Evolutionary conservation across 2,888 invertebrate species (phyloP), one percentile per base, ranked within the genome.

Genomic region (Drosophila emarginata): DNA sequence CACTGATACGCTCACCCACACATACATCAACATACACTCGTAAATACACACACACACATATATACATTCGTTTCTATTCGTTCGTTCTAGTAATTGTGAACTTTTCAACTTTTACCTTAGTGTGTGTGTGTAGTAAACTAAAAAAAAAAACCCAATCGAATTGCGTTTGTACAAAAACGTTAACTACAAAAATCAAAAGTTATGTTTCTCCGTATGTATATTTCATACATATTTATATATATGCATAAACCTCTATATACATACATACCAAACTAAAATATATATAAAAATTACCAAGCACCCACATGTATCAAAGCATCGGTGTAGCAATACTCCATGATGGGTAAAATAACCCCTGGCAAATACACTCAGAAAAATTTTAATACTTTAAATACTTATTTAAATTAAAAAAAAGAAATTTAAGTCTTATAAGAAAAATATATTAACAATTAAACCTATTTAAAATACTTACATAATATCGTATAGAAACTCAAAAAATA

Each of bases 51-150:
- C 61, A 39, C 62, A 54, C 37, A 58, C 45, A 54, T 11, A 62
- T 28, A 77, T 40, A 58, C 53, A 54, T 67, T 67, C 65, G 77
- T 79, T 87, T 81, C 69, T 78, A 78, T 62, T 84, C 73, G 87
- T 81, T 82, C 76, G 78, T 86, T 86, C 72, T 85, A 78, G 86
- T 85, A 87, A 78, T 82, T 82, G 74, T 86, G 73, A 85, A 82
- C 69, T 78, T 76, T 79, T 78, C 72, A 76, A 83, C 70, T 77
- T 74, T 73, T 70, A 77, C 61, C 73, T 83, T 88, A 73, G 83
- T 71, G 69, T 84, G 74, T 77, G 77, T 75, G 76, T 76, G 76
- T 85, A 82, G 78, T 72, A 70, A 66, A 74, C 56, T 77, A 72
- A 67, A 70, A 72, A 70, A 60, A 61, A 64, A 78, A 51, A 39